These are phyloP conservation scores for Turritopsis rubra DNA, from an alignment of 30 jellyfish, hydroid and myxozoan species.

Conservation along the genomic window DNA sequence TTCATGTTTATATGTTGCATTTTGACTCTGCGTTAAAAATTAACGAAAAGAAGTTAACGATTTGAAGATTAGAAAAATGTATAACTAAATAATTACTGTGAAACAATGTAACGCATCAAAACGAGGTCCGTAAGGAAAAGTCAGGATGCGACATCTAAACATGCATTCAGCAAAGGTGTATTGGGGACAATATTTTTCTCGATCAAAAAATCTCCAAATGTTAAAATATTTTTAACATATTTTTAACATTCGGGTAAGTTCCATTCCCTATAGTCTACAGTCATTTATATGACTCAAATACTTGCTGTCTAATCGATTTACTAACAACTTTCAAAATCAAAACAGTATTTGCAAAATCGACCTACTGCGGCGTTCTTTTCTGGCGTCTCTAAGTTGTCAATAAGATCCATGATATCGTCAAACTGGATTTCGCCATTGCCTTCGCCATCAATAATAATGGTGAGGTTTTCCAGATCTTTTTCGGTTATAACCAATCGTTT, in stretches of 20 bases:
- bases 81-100: not conserved
- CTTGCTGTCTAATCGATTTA: no score
- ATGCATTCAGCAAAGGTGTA: no score
- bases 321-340: not conserved
- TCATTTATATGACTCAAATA: no score
- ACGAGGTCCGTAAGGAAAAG: not conserved
- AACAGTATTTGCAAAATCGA: not conserved
- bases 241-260: no score
- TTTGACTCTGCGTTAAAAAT: conserved; percentile 25
- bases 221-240: no score
- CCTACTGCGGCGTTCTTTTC: conserved; percentile 1
- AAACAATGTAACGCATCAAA: not conserved
- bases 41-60: not conserved
- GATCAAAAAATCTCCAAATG: no score
- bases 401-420: conserved; percentile 25
- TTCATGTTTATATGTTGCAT: no score
- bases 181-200: no score
- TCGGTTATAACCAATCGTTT: conserved; percentile 41
- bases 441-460: conserved; percentile 31
- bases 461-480: conserved; percentile 8
- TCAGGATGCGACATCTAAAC: not conserved
- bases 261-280: no score
- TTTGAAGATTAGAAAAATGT: not conserved
- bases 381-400: conserved; percentile 8
- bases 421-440: conserved; percentile 31